A percentile compares a stretch with the other conserved stretches of the same genome.
Conservation (phyloP, 2,888 invertebrate species). For the Drosophila niveifrons region DNA sequence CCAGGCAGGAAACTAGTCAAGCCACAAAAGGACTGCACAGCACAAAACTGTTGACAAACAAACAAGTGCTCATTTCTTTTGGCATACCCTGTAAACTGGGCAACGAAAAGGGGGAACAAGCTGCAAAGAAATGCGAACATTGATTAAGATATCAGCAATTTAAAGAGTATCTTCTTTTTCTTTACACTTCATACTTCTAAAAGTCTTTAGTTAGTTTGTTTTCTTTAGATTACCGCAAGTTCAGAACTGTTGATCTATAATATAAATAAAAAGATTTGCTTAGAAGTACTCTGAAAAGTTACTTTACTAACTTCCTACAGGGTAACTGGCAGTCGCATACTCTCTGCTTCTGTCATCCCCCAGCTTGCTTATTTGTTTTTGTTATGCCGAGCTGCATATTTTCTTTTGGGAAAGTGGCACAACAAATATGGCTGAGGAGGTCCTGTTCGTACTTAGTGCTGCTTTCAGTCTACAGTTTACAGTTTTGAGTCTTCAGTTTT, state of each 20-base stretch:
- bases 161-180: no score
- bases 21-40: conserved; percentile 74
- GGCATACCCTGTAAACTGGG: conserved; percentile 10
- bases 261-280: no score
- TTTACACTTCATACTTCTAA: no score
- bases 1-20: conserved; percentile 55
- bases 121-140: no score
- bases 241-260: no score
- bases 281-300: background rate
- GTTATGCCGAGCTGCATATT: conserved; percentile 57
- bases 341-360: background rate
- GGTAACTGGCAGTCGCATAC: conserved; percentile 11
- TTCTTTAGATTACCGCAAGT: no score
- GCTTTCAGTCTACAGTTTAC: conserved; percentile 23
- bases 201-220: no score
- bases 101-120: background rate
- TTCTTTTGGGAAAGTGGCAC: conserved; percentile 56
- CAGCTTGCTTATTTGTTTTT: conserved; percentile 16
- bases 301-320: background rate
- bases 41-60: conserved; percentile 72
- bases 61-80: conserved; percentile 77
- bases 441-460: conserved; percentile 38
- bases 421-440: conserved; percentile 53
- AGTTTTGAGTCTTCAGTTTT: conserved; percentile 11
- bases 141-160: no score